These are phyloP conservation scores for Eupithecia inturbata DNA, from an alignment of 2,888 invertebrate species.

Conservation along the genomic window DNA sequence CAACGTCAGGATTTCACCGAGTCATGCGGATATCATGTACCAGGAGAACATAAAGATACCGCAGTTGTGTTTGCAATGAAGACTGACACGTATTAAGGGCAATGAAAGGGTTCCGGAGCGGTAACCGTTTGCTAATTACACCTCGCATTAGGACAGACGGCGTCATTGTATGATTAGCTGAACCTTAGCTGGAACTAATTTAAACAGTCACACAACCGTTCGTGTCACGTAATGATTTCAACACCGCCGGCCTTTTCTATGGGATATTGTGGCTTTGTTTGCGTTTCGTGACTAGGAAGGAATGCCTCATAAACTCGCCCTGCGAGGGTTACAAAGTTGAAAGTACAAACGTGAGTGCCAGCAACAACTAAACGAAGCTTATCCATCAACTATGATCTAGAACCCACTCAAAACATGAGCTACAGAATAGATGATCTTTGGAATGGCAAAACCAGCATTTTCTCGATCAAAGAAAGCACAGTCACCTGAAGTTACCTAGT, in stretches of 20 bases:
- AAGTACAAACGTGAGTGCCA: slow-evolving; percentile 22
- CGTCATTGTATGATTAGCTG: slow-evolving; percentile 53
- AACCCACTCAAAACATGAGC: background rate
- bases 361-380: slow-evolving; percentile 25
- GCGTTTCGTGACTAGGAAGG: slow-evolving; percentile 30
- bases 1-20: background rate
- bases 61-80: slow-evolving; percentile 42
- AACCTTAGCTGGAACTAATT: slow-evolving; percentile 60
- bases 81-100: slow-evolving; percentile 58
- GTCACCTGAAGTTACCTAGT: background rate
- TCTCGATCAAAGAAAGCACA: background rate
- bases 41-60: slow-evolving; percentile 41
- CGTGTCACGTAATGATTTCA: slow-evolving; percentile 44
- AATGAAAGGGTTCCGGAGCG: slow-evolving; percentile 69
- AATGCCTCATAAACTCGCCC: slow-evolving; percentile 22
- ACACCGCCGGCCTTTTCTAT: slow-evolving; percentile 36
- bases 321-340: slow-evolving; percentile 16
- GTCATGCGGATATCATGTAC: slow-evolving; percentile 13
- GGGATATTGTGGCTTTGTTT: slow-evolving; percentile 30
- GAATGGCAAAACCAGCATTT: background rate
- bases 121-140: slow-evolving; percentile 69
- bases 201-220: slow-evolving; percentile 49
- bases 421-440: background rate
- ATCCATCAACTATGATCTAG: slow-evolving; percentile 29
- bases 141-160: slow-evolving; percentile 61